phyloP scores from a whole-genome alignment of 1,140 invertebrate genomes.

The Brachionus rubens region DNA sequence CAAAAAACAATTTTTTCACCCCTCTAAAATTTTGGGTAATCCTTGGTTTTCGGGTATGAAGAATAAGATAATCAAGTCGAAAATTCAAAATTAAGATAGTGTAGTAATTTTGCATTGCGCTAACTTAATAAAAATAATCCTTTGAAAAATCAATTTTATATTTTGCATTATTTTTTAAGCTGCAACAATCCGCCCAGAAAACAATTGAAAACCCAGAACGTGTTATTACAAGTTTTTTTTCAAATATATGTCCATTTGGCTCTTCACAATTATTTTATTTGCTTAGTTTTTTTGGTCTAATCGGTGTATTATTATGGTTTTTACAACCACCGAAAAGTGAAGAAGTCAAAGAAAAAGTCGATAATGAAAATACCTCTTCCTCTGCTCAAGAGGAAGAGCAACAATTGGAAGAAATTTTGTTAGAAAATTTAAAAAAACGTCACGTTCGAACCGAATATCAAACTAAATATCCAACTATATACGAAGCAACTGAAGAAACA shows the following conservation, averaged over 20 bases:
- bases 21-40: too few relatives aligned
- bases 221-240: background rate
- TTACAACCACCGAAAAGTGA: constrained; percentile 7
- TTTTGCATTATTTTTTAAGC: constrained; percentile 28
- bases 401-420: background rate
- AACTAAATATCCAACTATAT: constrained; percentile 31
- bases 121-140: too few relatives aligned
- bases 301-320: constrained; percentile 41
- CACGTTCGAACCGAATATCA: constrained; percentile 1
- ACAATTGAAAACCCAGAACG: background rate
- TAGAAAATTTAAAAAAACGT: constrained; percentile 5
- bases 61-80: too few relatives aligned
- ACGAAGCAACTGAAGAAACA: background rate
- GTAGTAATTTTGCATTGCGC: too few relatives aligned
- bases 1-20: too few relatives aligned
- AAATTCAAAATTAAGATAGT: too few relatives aligned
- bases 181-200: constrained; percentile 36
- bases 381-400: constrained; percentile 6
- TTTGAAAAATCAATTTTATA: too few relatives aligned
- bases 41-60: too few relatives aligned
- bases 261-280: constrained; percentile 3
- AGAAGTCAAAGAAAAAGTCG: background rate
- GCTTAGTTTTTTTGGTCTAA: constrained; percentile 31
- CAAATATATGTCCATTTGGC: background rate
- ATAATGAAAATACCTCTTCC: background rate